phyloP scores from a whole-genome alignment of 2,888 invertebrate species.

The Drosophila emarginata region DNA sequence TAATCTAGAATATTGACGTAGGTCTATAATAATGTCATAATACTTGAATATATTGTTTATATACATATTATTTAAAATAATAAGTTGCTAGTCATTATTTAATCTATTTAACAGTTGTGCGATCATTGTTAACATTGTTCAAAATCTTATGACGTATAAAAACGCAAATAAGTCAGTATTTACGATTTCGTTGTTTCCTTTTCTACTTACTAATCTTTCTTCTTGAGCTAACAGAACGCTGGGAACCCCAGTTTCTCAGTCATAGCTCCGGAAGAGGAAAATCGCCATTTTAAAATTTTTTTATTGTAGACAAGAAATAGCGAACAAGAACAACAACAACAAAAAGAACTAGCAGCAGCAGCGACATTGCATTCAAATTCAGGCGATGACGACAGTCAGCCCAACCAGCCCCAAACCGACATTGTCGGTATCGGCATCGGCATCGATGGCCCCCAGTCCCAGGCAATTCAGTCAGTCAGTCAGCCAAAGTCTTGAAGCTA shows the following conservation, averaged over 20 bases:
- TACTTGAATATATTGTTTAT: too few species aligned
- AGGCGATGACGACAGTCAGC: slow-evolving; percentile 64
- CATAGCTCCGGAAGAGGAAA: slow-evolving; percentile 38
- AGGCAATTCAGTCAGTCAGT: slow-evolving; percentile 1
- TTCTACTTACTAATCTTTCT: not conserved
- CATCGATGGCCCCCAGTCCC: slow-evolving; percentile 34
- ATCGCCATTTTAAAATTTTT: slow-evolving; percentile 46
- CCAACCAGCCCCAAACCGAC: slow-evolving; percentile 26
- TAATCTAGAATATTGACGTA: too few species aligned
- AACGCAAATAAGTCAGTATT: not conserved
- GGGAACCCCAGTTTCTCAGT: not conserved
- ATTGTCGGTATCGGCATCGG: slow-evolving; percentile 25
- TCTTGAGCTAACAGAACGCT: not conserved
- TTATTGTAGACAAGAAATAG: slow-evolving; percentile 17
- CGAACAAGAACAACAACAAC: slow-evolving; percentile 21
- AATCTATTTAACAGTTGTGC: not conserved
- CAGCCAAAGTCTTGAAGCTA: slow-evolving; percentile 39
- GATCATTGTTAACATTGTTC: not conserved
- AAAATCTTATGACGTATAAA: not conserved
- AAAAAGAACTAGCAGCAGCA: slow-evolving; percentile 10
- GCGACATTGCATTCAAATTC: slow-evolving; percentile 63
- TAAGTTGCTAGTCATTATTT: too few species aligned
- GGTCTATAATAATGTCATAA: too few species aligned
- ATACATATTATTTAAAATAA: too few species aligned
- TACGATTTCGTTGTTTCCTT: not conserved